Evolutionary conservation across 2,797 vertebrate genomes (phyloP).

Genomic region (Rhinichthys osculus): DNA sequence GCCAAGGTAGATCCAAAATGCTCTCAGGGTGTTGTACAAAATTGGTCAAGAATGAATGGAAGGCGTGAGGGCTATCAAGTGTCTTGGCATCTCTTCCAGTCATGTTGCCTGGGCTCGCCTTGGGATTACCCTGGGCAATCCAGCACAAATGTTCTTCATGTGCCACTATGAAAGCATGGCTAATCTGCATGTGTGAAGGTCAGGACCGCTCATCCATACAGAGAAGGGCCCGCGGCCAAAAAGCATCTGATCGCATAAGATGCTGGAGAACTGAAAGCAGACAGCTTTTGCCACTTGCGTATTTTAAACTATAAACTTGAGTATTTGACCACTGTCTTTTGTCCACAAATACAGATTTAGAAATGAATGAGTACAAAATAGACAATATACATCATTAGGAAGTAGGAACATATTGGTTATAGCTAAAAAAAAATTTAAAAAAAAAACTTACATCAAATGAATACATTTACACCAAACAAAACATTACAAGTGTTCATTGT

Average conservation of each 20-base stretch:
- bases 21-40: background rate
- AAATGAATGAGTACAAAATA: background rate
- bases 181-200: conserved; percentile 94
- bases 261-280: conserved; percentile 13
- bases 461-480: background rate
- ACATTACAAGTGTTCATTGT: background rate
- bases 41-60: conserved; percentile 20
- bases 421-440: background rate
- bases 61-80: conserved; percentile 14
- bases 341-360: background rate
- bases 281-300: background rate
- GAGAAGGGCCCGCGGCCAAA: conserved; percentile 77
- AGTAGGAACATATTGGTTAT: background rate
- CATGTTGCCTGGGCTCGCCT: conserved; percentile 38
- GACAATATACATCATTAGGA: background rate
- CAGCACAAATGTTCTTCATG: conserved; percentile 48
- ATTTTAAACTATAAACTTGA: background rate
- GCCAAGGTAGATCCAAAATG: background rate
- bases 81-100: conserved; percentile 57
- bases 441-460: background rate
- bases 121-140: conserved; percentile 56
- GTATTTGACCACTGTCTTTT: background rate
- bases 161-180: conserved; percentile 81
- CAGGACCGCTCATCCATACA: conserved; percentile 77
- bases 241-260: conserved; percentile 23